Base-by-base conservation (phyloP, 2,888 invertebrate genomes). In the Bugula neritina region DNA sequence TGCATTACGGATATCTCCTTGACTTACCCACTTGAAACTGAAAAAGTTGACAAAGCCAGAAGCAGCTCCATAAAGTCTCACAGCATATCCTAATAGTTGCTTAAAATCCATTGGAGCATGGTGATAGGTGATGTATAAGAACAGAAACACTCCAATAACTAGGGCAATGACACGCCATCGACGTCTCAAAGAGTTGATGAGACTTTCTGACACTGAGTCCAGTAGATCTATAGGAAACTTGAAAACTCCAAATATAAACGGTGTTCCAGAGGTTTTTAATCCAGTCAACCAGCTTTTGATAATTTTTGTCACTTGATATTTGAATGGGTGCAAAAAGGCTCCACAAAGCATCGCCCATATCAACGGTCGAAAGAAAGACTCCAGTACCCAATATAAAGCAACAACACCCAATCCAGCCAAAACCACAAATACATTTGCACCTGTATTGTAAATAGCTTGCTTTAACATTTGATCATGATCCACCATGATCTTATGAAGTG, bases 301-400 rank as follows among this genome's bases (percentile, higher is more conserved):
- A 74, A 88, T 86, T 73, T 89, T 89, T 0, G 93, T 90, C 63
- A 96, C 84, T 72, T 89, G 90, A 74, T 90, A 88, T 84, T 98
- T 98, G 80, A 95, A 91, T 0, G 98, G 98, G 84, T 95, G 94
- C n/a, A 98, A 87, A 54, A 96, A 91, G 0, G 96, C 94, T n/a
- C 99, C 99, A 79, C 95, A 93, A 43, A 99, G 86, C 72, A 95
- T 87, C 0, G 98, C 96, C 98, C 98, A 99, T 77, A 97, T 88
- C 72, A 99, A 85, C 0, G 98, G 96, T 77, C 93, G 91, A 52
- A 98, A 89, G 84, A 96, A 97, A 0, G 95, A 94, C 78, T 92
- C 91, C 35, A 96, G 86, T 58, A 86, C 82, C 75, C 82, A 82
- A 76, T 84, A 85, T 0, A 84, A 82, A 1, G 83, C 82, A 71